phyloP scores from a whole-genome alignment of 1,140 invertebrate species.

The Littorina saxatilis region DNA sequence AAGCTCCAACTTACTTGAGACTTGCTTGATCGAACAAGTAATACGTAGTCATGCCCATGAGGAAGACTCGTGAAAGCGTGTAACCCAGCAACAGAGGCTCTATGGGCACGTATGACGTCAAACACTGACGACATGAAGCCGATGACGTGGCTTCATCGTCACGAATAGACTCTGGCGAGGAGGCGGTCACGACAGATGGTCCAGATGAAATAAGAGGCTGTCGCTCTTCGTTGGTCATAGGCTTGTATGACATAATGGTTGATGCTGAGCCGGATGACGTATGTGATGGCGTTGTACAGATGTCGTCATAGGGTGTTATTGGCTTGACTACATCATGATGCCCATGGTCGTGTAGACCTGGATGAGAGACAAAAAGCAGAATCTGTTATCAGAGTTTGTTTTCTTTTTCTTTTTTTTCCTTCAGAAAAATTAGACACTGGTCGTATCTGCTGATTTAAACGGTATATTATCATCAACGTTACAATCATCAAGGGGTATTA shows the following conservation, averaged over 20 bases:
- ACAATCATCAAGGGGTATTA: no score
- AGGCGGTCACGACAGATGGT: no score
- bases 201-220: neutral
- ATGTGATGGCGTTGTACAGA: no score
- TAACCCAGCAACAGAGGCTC: slow-evolving; percentile 27
- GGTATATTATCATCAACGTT: no score
- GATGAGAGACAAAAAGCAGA: no score
- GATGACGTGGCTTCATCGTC: neutral
- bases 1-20: slow-evolving; percentile 20
- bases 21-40: slow-evolving; percentile 34
- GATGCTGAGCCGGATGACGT: neutral
- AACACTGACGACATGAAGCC: neutral
- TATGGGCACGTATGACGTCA: slow-evolving; percentile 1
- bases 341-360: no score
- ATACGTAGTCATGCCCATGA: neutral
- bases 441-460: no score
- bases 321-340: no score
- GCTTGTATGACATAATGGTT: neutral
- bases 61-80: neutral
- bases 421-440: no score
- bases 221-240: neutral
- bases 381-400: no score
- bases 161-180: neutral
- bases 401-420: no score
- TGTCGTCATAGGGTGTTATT: no score